phyloP scores from a whole-genome alignment of 1,140 invertebrate genomes.

The Hirudo medicinalis region DNA sequence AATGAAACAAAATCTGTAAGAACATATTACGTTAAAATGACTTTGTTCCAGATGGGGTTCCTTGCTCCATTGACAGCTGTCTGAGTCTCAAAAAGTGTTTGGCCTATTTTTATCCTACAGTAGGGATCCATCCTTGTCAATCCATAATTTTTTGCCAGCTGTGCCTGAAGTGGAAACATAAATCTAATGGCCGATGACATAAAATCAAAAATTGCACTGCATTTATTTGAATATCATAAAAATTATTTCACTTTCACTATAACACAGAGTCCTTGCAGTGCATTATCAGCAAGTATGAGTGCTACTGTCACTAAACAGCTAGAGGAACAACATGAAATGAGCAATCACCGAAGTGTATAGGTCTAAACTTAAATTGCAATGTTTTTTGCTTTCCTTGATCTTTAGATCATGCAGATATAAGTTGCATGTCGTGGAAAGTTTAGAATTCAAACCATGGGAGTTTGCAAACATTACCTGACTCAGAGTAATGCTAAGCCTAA shows the following conservation, averaged over 20 bases:
- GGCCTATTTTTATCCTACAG: conserved; percentile 72
- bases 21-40: conserved; percentile 62
- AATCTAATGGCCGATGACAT: too few relatives aligned
- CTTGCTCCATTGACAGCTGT: conserved; percentile 87
- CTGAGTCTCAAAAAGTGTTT: conserved; percentile 84
- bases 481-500: conserved; percentile 62
- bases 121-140: conserved; percentile 91
- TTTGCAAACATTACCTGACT: conserved; percentile 49
- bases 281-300: too few relatives aligned
- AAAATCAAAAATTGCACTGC: too few relatives aligned
- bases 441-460: too few relatives aligned
- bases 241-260: background rate
- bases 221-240: background rate
- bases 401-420: too few relatives aligned
- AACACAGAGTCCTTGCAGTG: too few relatives aligned
- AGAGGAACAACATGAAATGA: too few relatives aligned
- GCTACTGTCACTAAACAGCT: too few relatives aligned
- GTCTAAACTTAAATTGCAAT: too few relatives aligned
- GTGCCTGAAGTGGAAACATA: conserved; percentile 48
- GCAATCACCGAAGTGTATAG: too few relatives aligned
- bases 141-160: conserved; percentile 89
- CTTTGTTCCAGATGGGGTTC: conserved; percentile 89
- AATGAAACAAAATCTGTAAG: background rate
- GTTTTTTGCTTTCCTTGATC: too few relatives aligned
- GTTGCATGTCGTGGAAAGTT: too few relatives aligned